Base-by-base conservation (phyloP, 2,888 invertebrate species). In the Drosophila vallismaia region DNA sequence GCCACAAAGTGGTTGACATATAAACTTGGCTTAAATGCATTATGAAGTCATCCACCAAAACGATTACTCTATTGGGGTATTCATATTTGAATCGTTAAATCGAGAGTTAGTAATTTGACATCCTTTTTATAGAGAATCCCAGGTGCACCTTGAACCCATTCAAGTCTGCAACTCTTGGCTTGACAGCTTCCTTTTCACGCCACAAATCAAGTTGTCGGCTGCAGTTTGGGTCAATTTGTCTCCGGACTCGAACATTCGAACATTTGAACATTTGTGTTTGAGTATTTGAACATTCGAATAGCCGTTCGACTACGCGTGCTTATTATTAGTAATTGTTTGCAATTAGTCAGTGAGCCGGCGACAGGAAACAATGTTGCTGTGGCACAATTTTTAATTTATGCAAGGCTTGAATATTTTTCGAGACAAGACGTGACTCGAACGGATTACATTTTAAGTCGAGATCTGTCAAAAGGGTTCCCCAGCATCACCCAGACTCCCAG, bases 331-430 rank as follows among this genome's bases (percentile, higher is more conserved):
- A 75, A 74, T 75, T 73, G 60, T 48, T 69, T 53, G 57, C 48
- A 79, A 76, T 76, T 79, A 79, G 73, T 68, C 63, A 76, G 33
- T 33, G 71, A 50, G 36, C 42, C 58, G 29, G 33, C 29, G 33
- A 33, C 68, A 33, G 26, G 51, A 56, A 49, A 46, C 24, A 26
- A 33, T 38, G 26, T n/a, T 36, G 14, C 53, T 70, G 45, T 14
- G 53, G 38, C 72, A 70, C 50, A 56, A 49, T 44, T 52, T 36
- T 36, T 71, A 72, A 72, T 64, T 63, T 64, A 56, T 56, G 64
- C 73, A 64, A 53, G 63, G 63, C 62, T 45, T 12, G 4, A 36
- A 19, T 7, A 28, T 29, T 62, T 48, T 19, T 31, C 9, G 12
- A 14, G 44, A 14, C 24, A 3, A 44, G 14, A 45, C 66, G 63